A percentile compares a stretch with the other conserved stretches of the same genome.
These are phyloP conservation scores for Lasioglossum albipes DNA, from an alignment of 1,140 invertebrate genomes.

Conservation along the genomic window DNA sequence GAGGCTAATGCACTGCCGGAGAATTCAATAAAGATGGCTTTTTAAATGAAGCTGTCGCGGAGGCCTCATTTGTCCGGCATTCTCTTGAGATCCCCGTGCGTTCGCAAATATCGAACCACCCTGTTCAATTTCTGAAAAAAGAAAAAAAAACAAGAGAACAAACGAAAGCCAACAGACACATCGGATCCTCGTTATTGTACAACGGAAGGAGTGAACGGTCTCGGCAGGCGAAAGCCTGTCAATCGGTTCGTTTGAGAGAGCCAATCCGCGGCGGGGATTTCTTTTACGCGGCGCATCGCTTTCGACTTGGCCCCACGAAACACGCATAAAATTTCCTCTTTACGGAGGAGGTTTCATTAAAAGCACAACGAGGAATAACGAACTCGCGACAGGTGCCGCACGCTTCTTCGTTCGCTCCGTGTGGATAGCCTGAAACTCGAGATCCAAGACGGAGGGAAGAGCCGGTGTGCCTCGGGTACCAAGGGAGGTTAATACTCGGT, in stretches of 20 bases:
- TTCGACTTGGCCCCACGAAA: neutral
- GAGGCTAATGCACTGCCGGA: too few relatives aligned
- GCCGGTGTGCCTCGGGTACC: neutral
- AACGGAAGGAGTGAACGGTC: neutral
- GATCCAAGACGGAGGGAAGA: neutral
- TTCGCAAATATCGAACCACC: neutral
- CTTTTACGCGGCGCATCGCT: neutral
- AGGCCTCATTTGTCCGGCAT: neutral
- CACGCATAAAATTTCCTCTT: conserved; percentile 24
- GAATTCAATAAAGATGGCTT: too few relatives aligned
- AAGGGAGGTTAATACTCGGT: conserved; percentile 24
- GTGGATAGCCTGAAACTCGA: conserved; percentile 40
- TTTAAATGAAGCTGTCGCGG: neutral
- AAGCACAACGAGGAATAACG: conserved; percentile 36
- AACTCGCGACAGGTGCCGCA: conserved; percentile 43
- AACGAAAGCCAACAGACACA: neutral
- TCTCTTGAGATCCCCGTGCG: neutral
- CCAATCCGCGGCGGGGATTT: neutral
- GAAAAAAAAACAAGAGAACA: neutral
- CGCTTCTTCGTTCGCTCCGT: conserved; percentile 4
- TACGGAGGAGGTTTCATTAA: conserved; percentile 38
- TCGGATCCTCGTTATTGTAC: neutral
- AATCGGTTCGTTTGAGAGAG: conserved; percentile 12
- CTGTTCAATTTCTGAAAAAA: neutral
- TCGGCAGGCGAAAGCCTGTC: neutral